A percentile compares a stretch with the other conserved stretches of the same genome.
These are phyloP conservation scores for Ernsta delagoae DNA, from an alignment of 2,888 invertebrate genomes.

Conservation along the genomic window DNA sequence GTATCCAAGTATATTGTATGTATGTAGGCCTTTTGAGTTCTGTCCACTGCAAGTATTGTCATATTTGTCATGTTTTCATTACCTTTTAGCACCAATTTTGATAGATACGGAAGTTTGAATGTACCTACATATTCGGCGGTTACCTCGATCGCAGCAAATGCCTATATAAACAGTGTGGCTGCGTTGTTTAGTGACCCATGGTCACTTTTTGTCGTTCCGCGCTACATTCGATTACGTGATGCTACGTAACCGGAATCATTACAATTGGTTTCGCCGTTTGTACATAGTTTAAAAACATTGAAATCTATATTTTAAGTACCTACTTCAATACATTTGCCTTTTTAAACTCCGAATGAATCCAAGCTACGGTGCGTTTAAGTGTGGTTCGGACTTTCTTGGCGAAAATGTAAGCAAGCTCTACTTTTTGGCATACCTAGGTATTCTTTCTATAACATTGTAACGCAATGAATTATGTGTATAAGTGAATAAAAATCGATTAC, in stretches of 20 bases:
- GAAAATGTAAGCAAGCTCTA: neutral
- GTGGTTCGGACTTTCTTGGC: neutral
- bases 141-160: conserved; percentile 6
- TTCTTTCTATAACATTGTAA: no score
- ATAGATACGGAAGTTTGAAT: conserved; percentile 1
- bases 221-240: conserved; percentile 11
- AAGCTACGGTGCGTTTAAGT: neutral
- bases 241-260: conserved; percentile 16
- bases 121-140: neutral
- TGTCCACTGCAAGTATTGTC: neutral
- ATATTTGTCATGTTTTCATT: neutral
- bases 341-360: no score
- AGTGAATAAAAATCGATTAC: neutral
- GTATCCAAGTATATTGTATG: no score
- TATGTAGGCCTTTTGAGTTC: neutral
- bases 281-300: neutral
- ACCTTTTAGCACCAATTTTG: neutral
- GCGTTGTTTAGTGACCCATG: conserved; percentile 12
- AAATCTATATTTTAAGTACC: neutral
- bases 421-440: no score
- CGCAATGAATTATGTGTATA: no score
- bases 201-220: conserved; percentile 13
- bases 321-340: no score
- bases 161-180: conserved; percentile 5
- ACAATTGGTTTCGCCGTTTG: conserved; percentile 7